Conservation (phyloP, 2,888 invertebrate species). For the Pyrocoelia pectoralis region DNA sequence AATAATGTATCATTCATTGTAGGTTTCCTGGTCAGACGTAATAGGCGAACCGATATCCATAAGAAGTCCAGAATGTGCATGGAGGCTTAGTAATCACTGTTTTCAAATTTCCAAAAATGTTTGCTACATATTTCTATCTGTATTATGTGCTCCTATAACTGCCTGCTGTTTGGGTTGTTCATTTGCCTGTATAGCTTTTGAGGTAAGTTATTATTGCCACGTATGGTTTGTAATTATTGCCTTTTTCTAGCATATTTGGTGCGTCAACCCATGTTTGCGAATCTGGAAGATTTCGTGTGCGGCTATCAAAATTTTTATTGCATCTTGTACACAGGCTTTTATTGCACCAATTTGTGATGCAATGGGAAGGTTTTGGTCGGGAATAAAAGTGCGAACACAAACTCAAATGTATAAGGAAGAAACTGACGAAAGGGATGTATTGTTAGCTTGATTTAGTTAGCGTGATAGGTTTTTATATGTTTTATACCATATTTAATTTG, state of each 20-base stretch:
- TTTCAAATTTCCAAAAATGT: constrained; percentile 71
- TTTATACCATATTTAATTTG: not conserved
- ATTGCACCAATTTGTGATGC: constrained; percentile 71
- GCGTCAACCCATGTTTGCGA: constrained; percentile 71
- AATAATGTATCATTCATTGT: too few relatives aligned
- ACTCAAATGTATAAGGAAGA: constrained; percentile 61
- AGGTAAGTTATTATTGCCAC: constrained; percentile 59
- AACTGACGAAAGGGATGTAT: constrained; percentile 51
- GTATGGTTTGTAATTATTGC: not conserved
- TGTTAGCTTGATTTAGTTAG: constrained; percentile 38
- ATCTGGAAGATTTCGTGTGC: constrained; percentile 73
- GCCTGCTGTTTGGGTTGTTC: constrained; percentile 72
- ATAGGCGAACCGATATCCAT: constrained; percentile 76
- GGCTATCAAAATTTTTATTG: constrained; percentile 66
- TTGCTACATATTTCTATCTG: constrained; percentile 74
- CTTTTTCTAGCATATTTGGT: constrained; percentile 79
- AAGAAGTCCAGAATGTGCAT: constrained; percentile 74
- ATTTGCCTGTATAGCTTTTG: constrained; percentile 76
- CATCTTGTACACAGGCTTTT: constrained; percentile 67
- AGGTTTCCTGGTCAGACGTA: constrained; percentile 77
- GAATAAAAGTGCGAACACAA: constrained; percentile 67
- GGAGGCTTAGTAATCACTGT: constrained; percentile 71
- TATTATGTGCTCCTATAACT: constrained; percentile 72
- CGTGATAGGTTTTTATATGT: not conserved
- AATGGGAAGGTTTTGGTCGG: constrained; percentile 68